A percentile compares a stretch with the other conserved stretches of the same genome.
phyloP scores from a whole-genome alignment of 2,888 invertebrate genomes.

The Noctua janthe region DNA sequence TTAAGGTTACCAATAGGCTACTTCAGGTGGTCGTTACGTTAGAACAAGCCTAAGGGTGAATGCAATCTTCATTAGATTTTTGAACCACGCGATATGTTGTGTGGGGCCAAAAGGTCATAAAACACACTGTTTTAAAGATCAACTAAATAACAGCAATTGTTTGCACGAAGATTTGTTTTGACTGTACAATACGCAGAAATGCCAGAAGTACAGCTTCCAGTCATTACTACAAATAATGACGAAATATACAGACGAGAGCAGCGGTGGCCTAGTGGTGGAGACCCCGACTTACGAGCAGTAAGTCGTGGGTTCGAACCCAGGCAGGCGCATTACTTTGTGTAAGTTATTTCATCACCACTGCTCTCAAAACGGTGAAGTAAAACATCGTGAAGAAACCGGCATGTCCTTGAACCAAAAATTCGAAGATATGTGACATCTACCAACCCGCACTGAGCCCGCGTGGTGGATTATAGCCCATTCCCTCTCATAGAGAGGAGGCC shows the following conservation, averaged over 20 bases:
- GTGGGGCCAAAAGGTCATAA: conserved; percentile 51
- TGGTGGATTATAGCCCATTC: no score
- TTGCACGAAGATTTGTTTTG: conserved; percentile 31
- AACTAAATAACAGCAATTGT: conserved; percentile 51
- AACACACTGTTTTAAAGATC: conserved; percentile 16
- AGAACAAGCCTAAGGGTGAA: conserved; percentile 75
- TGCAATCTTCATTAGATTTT: conserved; percentile 87
- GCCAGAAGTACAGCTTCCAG: neutral
- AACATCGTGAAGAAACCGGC: no score
- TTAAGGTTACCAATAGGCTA: conserved; percentile 82
- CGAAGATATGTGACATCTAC: no score
- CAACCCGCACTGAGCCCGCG: no score
- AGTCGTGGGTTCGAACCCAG: no score
- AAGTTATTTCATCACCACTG: no score
- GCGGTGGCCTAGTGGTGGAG: no score
- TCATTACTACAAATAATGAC: neutral
- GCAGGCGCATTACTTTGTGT: no score
- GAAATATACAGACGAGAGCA: neutral
- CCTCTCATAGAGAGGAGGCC: no score
- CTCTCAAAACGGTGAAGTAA: no score
- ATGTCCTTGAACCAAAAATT: no score
- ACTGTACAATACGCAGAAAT: neutral
- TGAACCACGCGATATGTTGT: conserved; percentile 66
- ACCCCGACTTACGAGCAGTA: no score
- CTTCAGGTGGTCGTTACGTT: conserved; percentile 89